Percentiles rank a stretch among this genome's conserved stretches.
Conservation (phyloP, 2,888 invertebrate species). For the Eumacrocentrus americanus region DNA sequence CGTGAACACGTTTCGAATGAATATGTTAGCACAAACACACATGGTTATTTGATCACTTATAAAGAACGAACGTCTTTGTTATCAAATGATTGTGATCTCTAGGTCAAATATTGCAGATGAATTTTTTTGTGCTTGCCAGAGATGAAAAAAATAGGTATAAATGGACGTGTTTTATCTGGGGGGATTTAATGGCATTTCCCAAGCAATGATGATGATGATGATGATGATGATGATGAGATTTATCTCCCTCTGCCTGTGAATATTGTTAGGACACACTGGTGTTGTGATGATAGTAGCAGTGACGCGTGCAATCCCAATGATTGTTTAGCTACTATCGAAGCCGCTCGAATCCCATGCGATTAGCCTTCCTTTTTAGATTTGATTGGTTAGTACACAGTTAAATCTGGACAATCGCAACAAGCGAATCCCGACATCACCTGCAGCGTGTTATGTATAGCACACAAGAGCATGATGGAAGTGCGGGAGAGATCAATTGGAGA, state of each 20-base stretch:
- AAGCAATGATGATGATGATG: neutral
- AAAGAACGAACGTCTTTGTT: too few relatives aligned
- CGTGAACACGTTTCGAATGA: neutral
- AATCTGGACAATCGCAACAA: too few relatives aligned
- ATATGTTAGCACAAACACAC: slow-evolving; percentile 6
- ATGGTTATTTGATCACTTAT: neutral
- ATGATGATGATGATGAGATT: neutral
- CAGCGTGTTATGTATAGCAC: neutral
- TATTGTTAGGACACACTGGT: neutral
- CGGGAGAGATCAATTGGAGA: neutral
- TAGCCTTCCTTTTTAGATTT: slow-evolving; percentile 2
- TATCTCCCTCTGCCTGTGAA: neutral
- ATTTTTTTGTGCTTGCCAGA: too few relatives aligned
- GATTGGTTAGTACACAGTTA: slow-evolving; percentile 5
- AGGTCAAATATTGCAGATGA: too few relatives aligned
- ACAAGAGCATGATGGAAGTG: slow-evolving; percentile 2
- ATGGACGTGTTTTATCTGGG: too few relatives aligned
- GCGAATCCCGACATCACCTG: slow-evolving; percentile 7
- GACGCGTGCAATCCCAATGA: slow-evolving; percentile 12
- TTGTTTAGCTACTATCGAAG: slow-evolving; percentile 15
- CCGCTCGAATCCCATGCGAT: slow-evolving; percentile 18
- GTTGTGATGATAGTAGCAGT: neutral
- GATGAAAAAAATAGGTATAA: too few relatives aligned
- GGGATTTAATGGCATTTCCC: neutral
- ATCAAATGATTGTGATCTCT: too few relatives aligned